These are phyloP conservation scores for Actinostola sp. DNA, from an alignment of 92 coral and sea anemone genomes.

Conservation along the genomic window DNA sequence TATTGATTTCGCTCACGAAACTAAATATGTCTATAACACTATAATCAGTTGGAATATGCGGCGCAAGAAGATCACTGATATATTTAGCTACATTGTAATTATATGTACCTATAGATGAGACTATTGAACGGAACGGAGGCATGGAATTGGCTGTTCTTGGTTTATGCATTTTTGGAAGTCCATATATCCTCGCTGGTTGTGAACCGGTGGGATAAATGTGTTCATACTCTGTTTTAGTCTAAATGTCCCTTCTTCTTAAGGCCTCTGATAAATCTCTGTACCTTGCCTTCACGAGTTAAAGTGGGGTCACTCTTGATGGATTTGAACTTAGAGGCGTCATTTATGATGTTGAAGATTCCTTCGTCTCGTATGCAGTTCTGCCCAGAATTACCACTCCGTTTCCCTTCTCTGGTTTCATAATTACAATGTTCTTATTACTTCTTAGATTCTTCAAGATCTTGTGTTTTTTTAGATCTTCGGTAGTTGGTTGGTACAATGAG, in stretches of 20 bases:
- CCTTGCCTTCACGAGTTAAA: conserved; percentile 6
- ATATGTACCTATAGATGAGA: conserved; percentile 31
- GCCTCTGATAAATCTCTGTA: conserved; percentile 18
- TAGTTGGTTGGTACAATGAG: conserved; percentile 2
- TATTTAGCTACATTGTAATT: conserved; percentile 27
- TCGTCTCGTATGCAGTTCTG: conserved; percentile 18
- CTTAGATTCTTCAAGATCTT: conserved; percentile 18
- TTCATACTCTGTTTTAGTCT: no score
- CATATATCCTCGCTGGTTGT: conserved; percentile 51
- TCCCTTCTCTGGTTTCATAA: conserved; percentile 33
- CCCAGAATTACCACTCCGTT: conserved; percentile 33
- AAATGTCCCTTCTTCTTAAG: conserved; percentile 20
- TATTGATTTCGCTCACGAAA: conserved; percentile 31
- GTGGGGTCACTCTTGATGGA: conserved; percentile 27
- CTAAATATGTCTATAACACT: conserved; percentile 35
- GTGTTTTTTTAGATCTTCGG: conserved; percentile 13
- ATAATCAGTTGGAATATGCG: conserved; percentile 21
- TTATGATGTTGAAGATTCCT: conserved; percentile 19
- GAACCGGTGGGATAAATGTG: conserved; percentile 51
- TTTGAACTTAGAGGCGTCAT: conserved; percentile 22
- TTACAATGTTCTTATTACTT: conserved; percentile 18
- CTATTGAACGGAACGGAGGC: conserved; percentile 27
- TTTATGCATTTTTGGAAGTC: conserved; percentile 46
- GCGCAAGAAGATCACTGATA: conserved; percentile 13
- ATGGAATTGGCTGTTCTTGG: not conserved